Evolutionary conservation across 2,113 vertebrate species (phyloP).

Genomic region (Tricholaema leucomelas): DNA sequence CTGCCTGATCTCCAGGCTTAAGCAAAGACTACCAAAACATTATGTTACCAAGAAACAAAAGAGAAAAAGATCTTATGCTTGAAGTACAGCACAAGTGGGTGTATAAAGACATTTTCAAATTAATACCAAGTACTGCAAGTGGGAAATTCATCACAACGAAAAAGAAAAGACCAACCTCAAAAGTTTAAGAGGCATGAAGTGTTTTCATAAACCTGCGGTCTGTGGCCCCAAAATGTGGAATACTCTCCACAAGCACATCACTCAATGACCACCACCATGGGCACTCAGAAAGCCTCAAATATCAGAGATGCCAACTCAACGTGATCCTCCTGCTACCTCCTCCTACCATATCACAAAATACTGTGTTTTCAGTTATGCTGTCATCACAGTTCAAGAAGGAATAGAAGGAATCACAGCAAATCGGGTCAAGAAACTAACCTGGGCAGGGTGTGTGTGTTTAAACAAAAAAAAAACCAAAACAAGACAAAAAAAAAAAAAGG

Average conservation of each 20-base stretch:
- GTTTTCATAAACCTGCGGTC: background rate
- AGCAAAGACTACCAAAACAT: slow-evolving; percentile 51
- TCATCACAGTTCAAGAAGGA: background rate
- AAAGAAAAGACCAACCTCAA: background rate
- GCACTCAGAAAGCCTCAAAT: background rate
- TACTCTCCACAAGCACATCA: background rate
- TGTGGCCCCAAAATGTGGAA: background rate
- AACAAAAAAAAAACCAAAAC: background rate
- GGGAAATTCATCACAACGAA: background rate
- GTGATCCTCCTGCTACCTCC: background rate
- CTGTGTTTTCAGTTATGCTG: background rate
- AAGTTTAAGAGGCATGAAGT: background rate
- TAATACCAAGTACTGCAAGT: background rate
- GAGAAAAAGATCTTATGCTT: background rate
- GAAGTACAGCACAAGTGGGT: background rate
- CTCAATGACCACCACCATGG: background rate
- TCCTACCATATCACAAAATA: background rate
- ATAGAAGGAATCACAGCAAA: background rate
- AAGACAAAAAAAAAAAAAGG: background rate
- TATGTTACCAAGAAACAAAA: slow-evolving; percentile 41
- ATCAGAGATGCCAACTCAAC: background rate
- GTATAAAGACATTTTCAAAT: slow-evolving; percentile 9
- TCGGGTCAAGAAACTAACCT: background rate
- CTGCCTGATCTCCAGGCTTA: slow-evolving; percentile 38
- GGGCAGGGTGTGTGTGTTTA: background rate